Evolutionary conservation across 2,888 invertebrate genomes (phyloP).

Genomic region (Thecocarcelia acutangulata): DNA sequence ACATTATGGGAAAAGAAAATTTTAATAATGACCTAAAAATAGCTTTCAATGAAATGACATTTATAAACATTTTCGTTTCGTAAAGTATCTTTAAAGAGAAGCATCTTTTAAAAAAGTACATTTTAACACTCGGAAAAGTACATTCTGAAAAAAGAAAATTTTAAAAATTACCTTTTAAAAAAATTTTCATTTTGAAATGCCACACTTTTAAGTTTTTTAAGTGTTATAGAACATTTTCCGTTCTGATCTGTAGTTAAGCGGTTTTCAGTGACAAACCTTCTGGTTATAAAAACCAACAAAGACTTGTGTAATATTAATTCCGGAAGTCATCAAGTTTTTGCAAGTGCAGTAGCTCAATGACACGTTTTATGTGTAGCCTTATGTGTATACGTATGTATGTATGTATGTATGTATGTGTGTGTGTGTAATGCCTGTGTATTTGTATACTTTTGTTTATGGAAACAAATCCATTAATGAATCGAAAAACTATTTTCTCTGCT

Average conservation of each 20-base stretch:
- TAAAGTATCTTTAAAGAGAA: not conserved
- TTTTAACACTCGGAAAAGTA: too few relatives aligned
- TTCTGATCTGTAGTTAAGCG: constrained; percentile 24
- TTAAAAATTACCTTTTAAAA: not conserved
- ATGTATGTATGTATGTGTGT: not conserved
- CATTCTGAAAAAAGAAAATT: too few relatives aligned
- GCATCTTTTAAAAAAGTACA: too few relatives aligned
- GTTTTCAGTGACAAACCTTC: constrained; percentile 20
- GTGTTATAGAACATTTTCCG: too few relatives aligned
- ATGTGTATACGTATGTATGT: not conserved
- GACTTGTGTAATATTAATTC: constrained; percentile 45
- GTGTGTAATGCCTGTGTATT: not conserved
- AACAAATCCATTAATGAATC: constrained; percentile 27
- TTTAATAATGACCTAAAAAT: not conserved
- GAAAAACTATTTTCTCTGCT: constrained; percentile 11
- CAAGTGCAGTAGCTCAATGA: constrained; percentile 5
- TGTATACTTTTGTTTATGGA: not conserved
- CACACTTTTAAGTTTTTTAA: too few relatives aligned
- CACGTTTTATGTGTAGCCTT: not conserved
- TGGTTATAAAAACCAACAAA: constrained; percentile 15
- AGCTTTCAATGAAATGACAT: too few relatives aligned
- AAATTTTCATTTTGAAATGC: too few relatives aligned
- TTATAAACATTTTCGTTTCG: not conserved
- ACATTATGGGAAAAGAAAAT: too few relatives aligned
- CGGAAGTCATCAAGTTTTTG: constrained; percentile 50